Conservation (phyloP, 2,797 vertebrate genomes). For the Dipus sagitta region DNA sequence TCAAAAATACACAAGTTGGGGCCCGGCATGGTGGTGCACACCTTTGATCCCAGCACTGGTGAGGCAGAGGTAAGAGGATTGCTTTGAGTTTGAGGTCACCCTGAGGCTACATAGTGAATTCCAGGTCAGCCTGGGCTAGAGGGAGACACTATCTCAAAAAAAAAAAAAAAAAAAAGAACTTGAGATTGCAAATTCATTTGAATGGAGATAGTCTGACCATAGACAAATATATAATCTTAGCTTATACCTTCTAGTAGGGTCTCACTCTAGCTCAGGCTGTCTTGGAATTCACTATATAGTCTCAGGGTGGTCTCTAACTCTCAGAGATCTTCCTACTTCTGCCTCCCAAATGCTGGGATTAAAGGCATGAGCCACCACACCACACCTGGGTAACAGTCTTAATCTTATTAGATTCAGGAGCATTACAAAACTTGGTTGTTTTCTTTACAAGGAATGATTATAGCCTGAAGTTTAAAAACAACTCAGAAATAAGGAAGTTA, state of each 20-base stretch:
- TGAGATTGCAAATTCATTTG: too few relatives aligned
- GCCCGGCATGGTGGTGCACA: too few relatives aligned
- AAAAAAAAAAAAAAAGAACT: too few relatives aligned
- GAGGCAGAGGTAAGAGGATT: too few relatives aligned
- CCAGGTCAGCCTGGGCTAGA: too few relatives aligned
- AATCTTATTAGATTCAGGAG: constrained; percentile 31
- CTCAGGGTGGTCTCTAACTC: not conserved
- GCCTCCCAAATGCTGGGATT: not conserved
- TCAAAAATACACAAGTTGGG: too few relatives aligned
- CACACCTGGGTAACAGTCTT: not conserved
- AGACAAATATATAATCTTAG: not conserved
- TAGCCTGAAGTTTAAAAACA: constrained; percentile 55
- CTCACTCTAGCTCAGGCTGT: not conserved
- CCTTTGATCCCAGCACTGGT: too few relatives aligned
- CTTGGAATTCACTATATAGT: not conserved
- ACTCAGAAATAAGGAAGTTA: constrained; percentile 34
- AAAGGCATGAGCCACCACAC: not conserved
- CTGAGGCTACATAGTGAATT: too few relatives aligned
- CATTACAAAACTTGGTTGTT: constrained; percentile 22
- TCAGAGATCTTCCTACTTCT: not conserved
- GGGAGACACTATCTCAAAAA: too few relatives aligned
- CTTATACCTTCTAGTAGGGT: not conserved
- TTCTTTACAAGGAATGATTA: constrained; percentile 44
- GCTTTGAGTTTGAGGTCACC: too few relatives aligned
- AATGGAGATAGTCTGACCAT: too few relatives aligned